Evolutionary conservation across 2,888 invertebrate species (phyloP), one percentile per base, ranked within the genome.

Genomic region (Hyalella azteca): DNA sequence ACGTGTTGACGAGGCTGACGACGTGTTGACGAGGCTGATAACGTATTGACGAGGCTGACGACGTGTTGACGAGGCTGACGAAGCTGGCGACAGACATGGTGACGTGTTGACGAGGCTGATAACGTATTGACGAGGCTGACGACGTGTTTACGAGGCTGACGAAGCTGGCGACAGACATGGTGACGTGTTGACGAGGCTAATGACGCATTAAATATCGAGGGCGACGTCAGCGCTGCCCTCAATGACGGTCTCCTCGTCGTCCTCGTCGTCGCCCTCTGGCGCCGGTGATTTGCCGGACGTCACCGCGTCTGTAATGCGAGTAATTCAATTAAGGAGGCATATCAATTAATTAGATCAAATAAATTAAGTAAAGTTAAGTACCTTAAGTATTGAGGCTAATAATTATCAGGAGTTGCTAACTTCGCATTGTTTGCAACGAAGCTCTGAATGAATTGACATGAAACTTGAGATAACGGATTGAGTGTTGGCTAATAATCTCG

Each of bases 211-310:
- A 88, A 93, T 93, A 88, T 93, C 93, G 86, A 92, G 89, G 84
- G 93, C 92, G 89, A 92, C 92, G 89, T 94, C 92, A 87, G 94
- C 92, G 85, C 93, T 93, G 82, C 93, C 92, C 88, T 94, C 94
- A 87, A 92, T 89, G 86, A 92, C 92, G 86, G 92, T 91, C 81
- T 91, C 91, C 85, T 92, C 91, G 84, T 88, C 88, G 86, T 89
- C 90, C 82, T 88, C 89, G 77, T 89, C 87, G 77, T 50, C 48
- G 36, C 49, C 60, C 59, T 83, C 78, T 36, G 60, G 29, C 19
- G 78, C 19, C 3, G 41, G 5, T 1, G 48, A n/a, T 4, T 3
- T 9, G 29, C 11, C 29, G 9, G 59, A 45, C 2, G 19, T 13
- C 11, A 29, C 41, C 22, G 13, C 26, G 15, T 77, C 40, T 50